Conservation (phyloP, 2,113 vertebrate genomes). For the Madoqua kirkii region DNA sequence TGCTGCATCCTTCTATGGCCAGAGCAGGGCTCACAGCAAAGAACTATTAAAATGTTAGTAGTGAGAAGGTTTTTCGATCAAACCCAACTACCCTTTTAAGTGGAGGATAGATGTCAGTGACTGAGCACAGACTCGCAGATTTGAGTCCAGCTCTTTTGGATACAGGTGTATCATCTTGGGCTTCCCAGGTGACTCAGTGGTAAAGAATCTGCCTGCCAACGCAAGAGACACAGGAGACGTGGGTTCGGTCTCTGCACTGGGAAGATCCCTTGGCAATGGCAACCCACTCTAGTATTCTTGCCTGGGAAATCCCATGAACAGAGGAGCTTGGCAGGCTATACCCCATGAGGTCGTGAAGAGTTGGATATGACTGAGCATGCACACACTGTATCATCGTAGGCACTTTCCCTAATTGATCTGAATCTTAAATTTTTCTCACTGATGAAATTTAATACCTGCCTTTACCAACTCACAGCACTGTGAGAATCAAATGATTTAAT, state of each 20-base stretch:
- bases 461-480: neutral
- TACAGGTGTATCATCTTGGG: neutral
- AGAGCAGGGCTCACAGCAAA: neutral
- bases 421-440: neutral
- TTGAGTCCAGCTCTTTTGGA: neutral
- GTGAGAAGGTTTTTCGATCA: neutral
- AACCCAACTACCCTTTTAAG: neutral
- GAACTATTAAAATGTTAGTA: neutral
- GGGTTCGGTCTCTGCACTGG: fast-evolving
- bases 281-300: neutral
- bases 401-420: neutral
- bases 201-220: neutral
- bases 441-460: neutral
- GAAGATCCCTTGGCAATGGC: neutral
- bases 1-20: neutral
- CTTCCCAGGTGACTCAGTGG: neutral
- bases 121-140: neutral
- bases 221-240: neutral
- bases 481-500: neutral
- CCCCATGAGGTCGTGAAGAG: neutral
- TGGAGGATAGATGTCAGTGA: neutral
- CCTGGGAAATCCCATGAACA: neutral
- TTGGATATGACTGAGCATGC: neutral
- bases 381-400: neutral
- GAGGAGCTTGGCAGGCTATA: neutral